Evolutionary conservation across 2,113 vertebrate species (phyloP), one percentile per base, ranked within the genome.

Genomic region (Eidolon helvum): DNA sequence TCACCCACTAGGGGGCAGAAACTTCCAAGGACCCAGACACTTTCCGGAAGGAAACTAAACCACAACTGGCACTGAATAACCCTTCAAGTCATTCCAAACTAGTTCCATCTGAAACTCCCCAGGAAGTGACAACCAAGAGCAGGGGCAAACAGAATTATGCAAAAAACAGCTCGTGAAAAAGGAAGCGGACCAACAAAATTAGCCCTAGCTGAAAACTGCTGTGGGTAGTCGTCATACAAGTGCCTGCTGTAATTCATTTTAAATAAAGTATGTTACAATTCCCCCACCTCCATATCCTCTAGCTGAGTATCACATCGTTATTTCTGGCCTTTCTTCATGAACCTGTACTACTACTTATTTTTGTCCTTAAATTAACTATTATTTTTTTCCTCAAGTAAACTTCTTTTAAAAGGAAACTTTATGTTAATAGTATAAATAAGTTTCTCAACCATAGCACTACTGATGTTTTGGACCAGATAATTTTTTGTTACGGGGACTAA

Each of bases 201-300:
- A 14, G 63, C 26, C 28, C 9, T 12, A 28, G 65, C 24, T 14
- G 55, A 68, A 18, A 66, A 30, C 22, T 10, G 30, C 26, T 35
- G 4, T 9, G 15, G 30, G 50, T 0, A 2, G 50, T 12, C 40
- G 5, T 33, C 21, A 8, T 5, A 4, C 4, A 19, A 8, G 28
- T 0, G 1, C 4, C 48, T 2, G 15, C 11, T 2, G 2, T 28
- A 1, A 72, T 40, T n/a, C 14, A 10, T 40, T 63, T 50, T 35
- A 19, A 65, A 38, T 40, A 10, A 50, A 59, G 18, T 1, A 18
- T 1, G 19, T 21, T 24, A 10, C 0, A 12, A 7, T 2, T 21
- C 1, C 18, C 50, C 30, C 7, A 11, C 12, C 5, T 21, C 33
- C 10, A 4, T 2, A 8, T 0, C 24, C 5, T 48, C 22, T 0